Percentiles rank a stretch among this genome's conserved stretches.
Conservation (phyloP, 2,113 vertebrate genomes). For the Neotragus moschatus region DNA sequence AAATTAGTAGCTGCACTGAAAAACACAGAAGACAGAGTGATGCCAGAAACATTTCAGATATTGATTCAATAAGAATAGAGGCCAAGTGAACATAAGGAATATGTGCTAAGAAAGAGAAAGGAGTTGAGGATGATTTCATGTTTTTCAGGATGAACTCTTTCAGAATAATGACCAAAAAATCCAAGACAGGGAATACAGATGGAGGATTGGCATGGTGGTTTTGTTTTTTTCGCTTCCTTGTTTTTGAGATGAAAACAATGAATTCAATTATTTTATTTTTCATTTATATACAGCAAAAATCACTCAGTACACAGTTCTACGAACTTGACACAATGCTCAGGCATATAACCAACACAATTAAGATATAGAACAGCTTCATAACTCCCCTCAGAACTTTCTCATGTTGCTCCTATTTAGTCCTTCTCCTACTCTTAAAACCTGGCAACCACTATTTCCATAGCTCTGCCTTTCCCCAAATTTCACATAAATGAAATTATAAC, state of each 20-base stretch:
- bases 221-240: neutral
- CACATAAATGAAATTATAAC: neutral
- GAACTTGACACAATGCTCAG: neutral
- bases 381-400: neutral
- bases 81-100: neutral
- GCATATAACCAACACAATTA: neutral
- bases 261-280: neutral
- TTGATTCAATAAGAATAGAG: neutral
- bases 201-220: neutral
- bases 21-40: neutral
- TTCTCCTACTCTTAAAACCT: neutral
- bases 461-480: neutral
- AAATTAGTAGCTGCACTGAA: neutral
- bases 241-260: neutral
- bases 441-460: neutral
- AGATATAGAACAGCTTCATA: neutral
- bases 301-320: neutral
- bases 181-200: neutral
- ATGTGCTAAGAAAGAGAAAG: neutral
- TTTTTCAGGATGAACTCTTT: neutral
- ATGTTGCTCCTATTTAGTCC: neutral
- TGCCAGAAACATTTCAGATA: neutral
- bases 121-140: neutral
- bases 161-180: neutral
- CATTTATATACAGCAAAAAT: neutral